phyloP scores from a whole-genome alignment of 2,797 vertebrate species.

The Gephyroberyx darwinii region DNA sequence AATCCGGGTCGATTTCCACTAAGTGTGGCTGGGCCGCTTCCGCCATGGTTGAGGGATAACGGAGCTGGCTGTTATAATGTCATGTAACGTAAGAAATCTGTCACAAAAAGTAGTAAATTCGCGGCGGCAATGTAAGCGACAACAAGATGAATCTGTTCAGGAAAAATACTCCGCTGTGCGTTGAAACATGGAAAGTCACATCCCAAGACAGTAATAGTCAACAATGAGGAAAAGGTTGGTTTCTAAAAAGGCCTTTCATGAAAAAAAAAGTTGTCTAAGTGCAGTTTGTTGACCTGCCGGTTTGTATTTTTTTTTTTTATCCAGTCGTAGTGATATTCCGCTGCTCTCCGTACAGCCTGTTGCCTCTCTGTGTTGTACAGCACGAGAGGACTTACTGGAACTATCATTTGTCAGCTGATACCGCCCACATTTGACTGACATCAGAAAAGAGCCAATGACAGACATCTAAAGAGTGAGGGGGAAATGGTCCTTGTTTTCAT shows the following conservation, averaged over 20 bases:
- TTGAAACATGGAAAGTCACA: constrained; percentile 60
- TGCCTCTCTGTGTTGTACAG: constrained; percentile 74
- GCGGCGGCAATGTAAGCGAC: constrained; percentile 45
- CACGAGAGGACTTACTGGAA: constrained; percentile 86
- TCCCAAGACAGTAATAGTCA: constrained; percentile 56
- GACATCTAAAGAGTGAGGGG: constrained; percentile 18
- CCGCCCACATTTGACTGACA: constrained; percentile 80
- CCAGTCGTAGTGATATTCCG: constrained; percentile 54
- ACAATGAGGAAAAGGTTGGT: constrained; percentile 12
- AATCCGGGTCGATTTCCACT: constrained; percentile 97
- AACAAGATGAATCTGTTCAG: constrained; percentile 53
- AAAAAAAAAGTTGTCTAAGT: constrained; percentile 13
- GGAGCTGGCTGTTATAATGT: constrained; percentile 67
- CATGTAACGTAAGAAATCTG: constrained; percentile 66
- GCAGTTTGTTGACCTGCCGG: constrained; percentile 28
- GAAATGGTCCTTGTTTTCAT: constrained; percentile 60
- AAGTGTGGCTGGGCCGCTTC: constrained; percentile 89
- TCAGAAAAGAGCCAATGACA: constrained; percentile 77
- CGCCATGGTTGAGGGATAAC: constrained; percentile 80
- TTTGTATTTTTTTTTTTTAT: constrained; percentile 55
- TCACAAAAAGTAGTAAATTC: constrained; percentile 48
- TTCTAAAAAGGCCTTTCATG: constrained; percentile 11
- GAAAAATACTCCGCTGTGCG: constrained; percentile 52
- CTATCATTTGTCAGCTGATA: constrained; percentile 78
- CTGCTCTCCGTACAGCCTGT: constrained; percentile 72